Percentiles rank a stretch among this genome's conserved stretches.
Evolutionary conservation across 1,140 invertebrate species (phyloP).

Genomic region (Rhyacophila brunnea): DNA sequence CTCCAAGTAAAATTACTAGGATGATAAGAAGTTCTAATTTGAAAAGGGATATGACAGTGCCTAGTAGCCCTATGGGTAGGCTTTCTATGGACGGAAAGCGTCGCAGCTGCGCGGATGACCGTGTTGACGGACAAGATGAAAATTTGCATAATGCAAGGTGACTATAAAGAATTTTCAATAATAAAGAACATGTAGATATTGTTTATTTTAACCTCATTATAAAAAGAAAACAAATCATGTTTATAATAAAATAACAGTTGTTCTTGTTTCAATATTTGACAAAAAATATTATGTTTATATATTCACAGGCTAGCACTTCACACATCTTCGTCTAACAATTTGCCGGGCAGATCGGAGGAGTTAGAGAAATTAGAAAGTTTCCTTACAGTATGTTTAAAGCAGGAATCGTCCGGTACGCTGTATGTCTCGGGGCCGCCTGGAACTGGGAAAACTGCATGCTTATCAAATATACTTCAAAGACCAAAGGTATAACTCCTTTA

Average conservation of each 20-base stretch:
- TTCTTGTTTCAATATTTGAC: too few species aligned
- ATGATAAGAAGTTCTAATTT: slow-evolving; percentile 8
- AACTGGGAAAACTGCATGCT: slow-evolving; percentile 91
- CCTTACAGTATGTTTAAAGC: slow-evolving; percentile 65
- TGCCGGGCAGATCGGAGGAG: slow-evolving; percentile 81
- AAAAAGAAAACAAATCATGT: too few species aligned
- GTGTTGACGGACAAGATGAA: neutral
- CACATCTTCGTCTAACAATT: slow-evolving; percentile 33
- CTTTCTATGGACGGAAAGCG: neutral
- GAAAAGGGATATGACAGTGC: neutral
- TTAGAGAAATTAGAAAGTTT: slow-evolving; percentile 68
- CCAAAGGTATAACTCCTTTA: slow-evolving; percentile 56
- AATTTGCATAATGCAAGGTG: slow-evolving; percentile 24
- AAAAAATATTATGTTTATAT: neutral
- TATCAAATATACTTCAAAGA: slow-evolving; percentile 70
- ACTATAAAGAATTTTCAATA: too few species aligned
- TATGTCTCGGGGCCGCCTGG: slow-evolving; percentile 96
- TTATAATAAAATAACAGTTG: too few species aligned
- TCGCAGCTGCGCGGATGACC: neutral
- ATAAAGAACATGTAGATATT: too few species aligned
- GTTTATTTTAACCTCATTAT: too few species aligned
- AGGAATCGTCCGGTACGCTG: slow-evolving; percentile 72
- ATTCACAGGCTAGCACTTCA: slow-evolving; percentile 18
- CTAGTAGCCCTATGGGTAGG: neutral
- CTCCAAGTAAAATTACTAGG: slow-evolving; percentile 34